Evolutionary conservation across 2,888 invertebrate species (phyloP), one percentile per base, ranked within the genome.

Genomic region (Eucera pruinosa): DNA sequence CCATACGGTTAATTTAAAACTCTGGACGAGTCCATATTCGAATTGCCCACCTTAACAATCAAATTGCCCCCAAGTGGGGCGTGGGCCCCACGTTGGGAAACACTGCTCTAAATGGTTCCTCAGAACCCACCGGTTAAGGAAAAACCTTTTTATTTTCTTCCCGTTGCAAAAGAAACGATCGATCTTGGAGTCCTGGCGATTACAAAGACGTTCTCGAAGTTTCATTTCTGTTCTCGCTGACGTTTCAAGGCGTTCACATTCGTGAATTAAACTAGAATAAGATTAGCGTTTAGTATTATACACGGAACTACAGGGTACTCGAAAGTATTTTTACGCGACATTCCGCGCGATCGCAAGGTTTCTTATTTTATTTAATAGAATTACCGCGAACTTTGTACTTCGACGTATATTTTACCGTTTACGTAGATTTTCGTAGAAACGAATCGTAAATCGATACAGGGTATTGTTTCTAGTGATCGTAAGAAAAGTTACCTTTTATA

Each of bases 381-480:
- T 25, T 33, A 33, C 33, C 7, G 6, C 36, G 11, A 23, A 2
- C 6, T 25, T 48, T 18, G 13, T 33, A 41, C 57, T n/a, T n/a
- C n/a, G n/a, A n/a, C n/a, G n/a, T n/a, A n/a, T n/a, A n/a, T n/a
- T n/a, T n/a, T n/a, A n/a, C n/a, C n/a, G 4, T 52, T 20, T 43
- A 4, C 48, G 3, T 18, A 25, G 48, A 33, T 20, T 50, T 25
- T 2, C 7, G 18, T 39, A 5, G 18, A 41, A 47, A 20, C 23
- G 5, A n/a, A 58, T 43, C 30, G 55, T 25, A 6, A 23, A 57
- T 45, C 39, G 58, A 81, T 45, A 60, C 82, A 83, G 82, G 82
- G 82, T 83, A 84, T 83, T 73, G 47, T 78, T 84, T 78, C 74
- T 83, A 77, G 76, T 83, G 81, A 82, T 82, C 60, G 65, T 54